phyloP scores from a whole-genome alignment of 1,140 invertebrate species.

The Melanaphis sacchari region DNA sequence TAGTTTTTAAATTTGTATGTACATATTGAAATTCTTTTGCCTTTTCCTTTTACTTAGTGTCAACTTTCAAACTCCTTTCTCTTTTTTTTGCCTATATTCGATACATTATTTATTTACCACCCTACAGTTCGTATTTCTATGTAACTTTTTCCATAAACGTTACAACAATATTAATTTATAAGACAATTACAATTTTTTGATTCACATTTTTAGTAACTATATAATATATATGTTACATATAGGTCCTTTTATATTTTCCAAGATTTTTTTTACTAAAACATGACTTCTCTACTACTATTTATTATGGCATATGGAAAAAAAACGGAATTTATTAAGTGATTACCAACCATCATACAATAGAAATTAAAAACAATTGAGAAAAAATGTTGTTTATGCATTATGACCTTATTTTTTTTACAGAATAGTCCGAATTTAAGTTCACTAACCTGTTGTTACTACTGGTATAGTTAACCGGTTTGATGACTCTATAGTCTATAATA shows the following conservation, averaged over 20 bases:
- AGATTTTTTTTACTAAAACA: neutral
- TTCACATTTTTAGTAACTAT: neutral
- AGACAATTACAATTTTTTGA: neutral
- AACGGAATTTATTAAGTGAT: neutral
- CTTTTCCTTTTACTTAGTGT: neutral
- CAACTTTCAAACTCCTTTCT: conserved; percentile 44
- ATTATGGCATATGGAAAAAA: neutral
- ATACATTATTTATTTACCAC: neutral
- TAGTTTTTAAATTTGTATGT: neutral
- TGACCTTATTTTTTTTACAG: conserved; percentile 18
- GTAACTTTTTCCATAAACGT: neutral
- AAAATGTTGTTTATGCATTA: neutral
- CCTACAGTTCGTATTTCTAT: neutral
- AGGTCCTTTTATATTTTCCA: neutral
- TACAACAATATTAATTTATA: neutral
- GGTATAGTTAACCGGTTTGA: conserved; percentile 2
- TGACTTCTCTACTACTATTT: neutral
- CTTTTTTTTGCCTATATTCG: neutral
- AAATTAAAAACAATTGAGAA: conserved; percentile 9
- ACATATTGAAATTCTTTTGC: neutral
- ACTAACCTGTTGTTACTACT: neutral
- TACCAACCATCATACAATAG: neutral
- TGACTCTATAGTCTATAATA: neutral
- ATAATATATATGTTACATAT: neutral
- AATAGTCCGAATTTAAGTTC: neutral